These are phyloP conservation scores for Micronisus gabar DNA, from an alignment of 2,113 vertebrate genomes.

Conservation along the genomic window DNA sequence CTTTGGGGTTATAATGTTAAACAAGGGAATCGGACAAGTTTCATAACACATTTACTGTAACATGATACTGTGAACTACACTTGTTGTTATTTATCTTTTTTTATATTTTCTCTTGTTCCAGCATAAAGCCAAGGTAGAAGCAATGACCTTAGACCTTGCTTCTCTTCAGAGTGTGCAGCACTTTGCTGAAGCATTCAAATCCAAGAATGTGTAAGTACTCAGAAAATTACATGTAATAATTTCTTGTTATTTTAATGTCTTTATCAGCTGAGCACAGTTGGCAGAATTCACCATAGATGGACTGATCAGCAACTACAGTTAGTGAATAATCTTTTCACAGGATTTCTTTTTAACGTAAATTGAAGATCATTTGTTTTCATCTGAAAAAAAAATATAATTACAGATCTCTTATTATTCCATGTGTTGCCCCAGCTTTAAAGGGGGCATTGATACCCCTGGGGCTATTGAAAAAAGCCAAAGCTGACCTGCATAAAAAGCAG, in stretches of 20 bases:
- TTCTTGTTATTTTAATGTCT: conserved; percentile 58
- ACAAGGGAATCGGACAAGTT: conserved; percentile 70
- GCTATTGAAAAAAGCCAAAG: background rate
- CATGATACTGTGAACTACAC: conserved; percentile 57
- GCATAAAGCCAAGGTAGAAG: conserved; percentile 95
- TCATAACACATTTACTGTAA: conserved; percentile 69
- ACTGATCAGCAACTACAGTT: background rate
- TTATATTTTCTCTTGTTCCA: conserved; percentile 73
- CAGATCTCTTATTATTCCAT: background rate
- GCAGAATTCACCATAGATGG: background rate
- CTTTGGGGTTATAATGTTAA: conserved; percentile 72
- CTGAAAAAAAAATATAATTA: background rate
- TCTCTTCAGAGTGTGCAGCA: conserved; percentile 86
- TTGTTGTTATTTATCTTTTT: conserved; percentile 74
- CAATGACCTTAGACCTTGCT: conserved; percentile 91
- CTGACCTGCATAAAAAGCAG: background rate
- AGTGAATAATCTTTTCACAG: background rate
- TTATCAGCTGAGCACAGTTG: conserved; percentile 63
- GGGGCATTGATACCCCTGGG: background rate
- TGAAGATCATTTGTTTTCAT: background rate
- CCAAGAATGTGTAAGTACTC: conserved; percentile 91
- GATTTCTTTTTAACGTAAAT: background rate
- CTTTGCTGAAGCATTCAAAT: conserved; percentile 91
- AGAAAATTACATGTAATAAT: conserved; percentile 26
- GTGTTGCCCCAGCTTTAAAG: background rate